A percentile compares a stretch with the other conserved stretches of the same genome.
Evolutionary conservation across 2,797 vertebrate species (phyloP).

Genomic region (Helostoma temminkii): DNA sequence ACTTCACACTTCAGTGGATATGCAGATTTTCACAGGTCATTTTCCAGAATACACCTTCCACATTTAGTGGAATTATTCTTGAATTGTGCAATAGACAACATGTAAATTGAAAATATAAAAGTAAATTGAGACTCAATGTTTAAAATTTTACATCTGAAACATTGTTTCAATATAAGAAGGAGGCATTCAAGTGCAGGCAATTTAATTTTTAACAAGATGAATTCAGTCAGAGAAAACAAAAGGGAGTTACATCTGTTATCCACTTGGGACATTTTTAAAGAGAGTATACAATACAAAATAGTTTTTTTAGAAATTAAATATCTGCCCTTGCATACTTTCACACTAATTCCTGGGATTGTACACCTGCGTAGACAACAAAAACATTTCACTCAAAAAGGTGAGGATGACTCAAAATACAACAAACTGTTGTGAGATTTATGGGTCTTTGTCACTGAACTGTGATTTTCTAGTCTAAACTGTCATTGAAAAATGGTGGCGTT

Average conservation of each 20-base stretch:
- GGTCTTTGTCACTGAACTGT: not conserved
- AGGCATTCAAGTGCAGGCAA: slow-evolving; percentile 20
- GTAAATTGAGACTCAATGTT: not conserved
- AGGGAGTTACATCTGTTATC: not conserved
- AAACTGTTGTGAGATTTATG: not conserved
- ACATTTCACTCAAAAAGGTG: not conserved
- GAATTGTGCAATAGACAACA: too few relatives aligned
- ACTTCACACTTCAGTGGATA: too few relatives aligned
- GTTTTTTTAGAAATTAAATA: slow-evolving; percentile 11
- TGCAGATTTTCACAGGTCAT: too few relatives aligned
- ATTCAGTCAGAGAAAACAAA: slow-evolving; percentile 14
- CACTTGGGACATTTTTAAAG: not conserved
- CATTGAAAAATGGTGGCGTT: not conserved
- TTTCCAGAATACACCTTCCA: too few relatives aligned
- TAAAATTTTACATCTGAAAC: not conserved
- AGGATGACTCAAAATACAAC: not conserved
- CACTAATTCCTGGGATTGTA: not conserved
- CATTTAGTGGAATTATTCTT: too few relatives aligned
- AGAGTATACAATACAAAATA: too few relatives aligned
- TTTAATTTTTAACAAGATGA: slow-evolving; percentile 5
- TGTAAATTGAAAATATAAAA: not conserved
- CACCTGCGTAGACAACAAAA: not conserved
- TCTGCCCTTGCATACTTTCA: not conserved
- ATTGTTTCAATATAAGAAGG: slow-evolving; percentile 22
- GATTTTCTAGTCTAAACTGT: not conserved